phyloP scores from a whole-genome alignment of 2,113 vertebrate genomes.

The Leucopternis melanops region DNA sequence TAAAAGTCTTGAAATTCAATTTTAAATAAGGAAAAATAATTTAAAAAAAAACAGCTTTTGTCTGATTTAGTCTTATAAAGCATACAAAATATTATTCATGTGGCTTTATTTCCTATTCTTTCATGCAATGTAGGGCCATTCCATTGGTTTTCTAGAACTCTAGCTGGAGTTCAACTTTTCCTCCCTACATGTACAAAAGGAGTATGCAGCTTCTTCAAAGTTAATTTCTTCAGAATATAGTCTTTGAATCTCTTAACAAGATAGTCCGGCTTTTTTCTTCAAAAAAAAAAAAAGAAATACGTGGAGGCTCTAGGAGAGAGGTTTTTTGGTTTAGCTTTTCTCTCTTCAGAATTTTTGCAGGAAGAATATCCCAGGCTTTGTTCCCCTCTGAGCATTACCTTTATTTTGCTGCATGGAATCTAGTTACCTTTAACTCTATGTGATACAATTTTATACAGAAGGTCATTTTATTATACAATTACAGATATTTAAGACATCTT shows the following conservation, averaged over 20 bases:
- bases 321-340: neutral
- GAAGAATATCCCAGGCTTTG: neutral
- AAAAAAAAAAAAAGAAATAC: neutral
- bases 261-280: neutral
- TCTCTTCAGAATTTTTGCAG: neutral
- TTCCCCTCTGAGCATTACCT: neutral
- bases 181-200: neutral
- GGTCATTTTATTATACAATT: neutral
- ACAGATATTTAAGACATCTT: neutral
- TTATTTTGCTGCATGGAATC: neutral
- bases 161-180: neutral
- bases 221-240: neutral
- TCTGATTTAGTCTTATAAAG: neutral
- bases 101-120: neutral
- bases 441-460: neutral
- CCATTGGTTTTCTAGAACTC: neutral
- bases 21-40: neutral
- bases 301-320: neutral
- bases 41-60: accelerated
- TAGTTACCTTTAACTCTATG: neutral
- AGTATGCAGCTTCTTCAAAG: neutral
- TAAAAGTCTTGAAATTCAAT: neutral
- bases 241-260: neutral
- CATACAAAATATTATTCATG: neutral
- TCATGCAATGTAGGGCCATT: neutral